Evolutionary conservation across 2,888 invertebrate species (phyloP).

Genomic region (Nebria salina): DNA sequence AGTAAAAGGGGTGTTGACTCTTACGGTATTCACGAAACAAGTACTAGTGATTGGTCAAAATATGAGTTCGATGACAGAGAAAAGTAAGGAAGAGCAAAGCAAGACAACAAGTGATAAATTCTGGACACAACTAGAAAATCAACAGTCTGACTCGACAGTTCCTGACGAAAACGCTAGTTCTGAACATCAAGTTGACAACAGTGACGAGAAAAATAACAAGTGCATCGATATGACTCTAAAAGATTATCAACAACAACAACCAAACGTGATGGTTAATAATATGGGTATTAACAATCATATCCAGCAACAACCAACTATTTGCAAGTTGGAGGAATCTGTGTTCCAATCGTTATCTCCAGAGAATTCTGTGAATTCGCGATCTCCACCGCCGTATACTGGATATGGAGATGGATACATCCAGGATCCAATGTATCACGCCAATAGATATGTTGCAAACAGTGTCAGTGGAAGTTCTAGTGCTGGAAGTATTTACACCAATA

Average conservation of each 20-base stretch:
- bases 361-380: slow-evolving; percentile 46
- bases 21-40: slow-evolving; percentile 13
- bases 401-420: slow-evolving; percentile 41
- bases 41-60: slow-evolving; percentile 48
- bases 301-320: slow-evolving; percentile 50
- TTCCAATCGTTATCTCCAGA: slow-evolving; percentile 39
- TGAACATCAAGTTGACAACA: slow-evolving; percentile 21
- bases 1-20: slow-evolving; percentile 37
- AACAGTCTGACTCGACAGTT: slow-evolving; percentile 48
- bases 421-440: slow-evolving; percentile 23
- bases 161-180: slow-evolving; percentile 22
- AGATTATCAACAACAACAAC: slow-evolving; percentile 40
- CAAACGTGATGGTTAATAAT: slow-evolving; percentile 24
- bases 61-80: slow-evolving; percentile 41
- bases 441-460: slow-evolving; percentile 25
- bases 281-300: slow-evolving; percentile 12
- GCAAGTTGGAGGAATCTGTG: slow-evolving; percentile 31
- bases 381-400: slow-evolving; percentile 50
- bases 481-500: slow-evolving; percentile 13
- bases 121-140: slow-evolving; percentile 48
- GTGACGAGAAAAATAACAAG: slow-evolving; percentile 39
- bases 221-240: slow-evolving; percentile 47
- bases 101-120: slow-evolving; percentile 47
- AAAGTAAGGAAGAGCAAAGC: slow-evolving; percentile 28
- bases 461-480: slow-evolving; percentile 15